Base-by-base conservation (phyloP, 2,113 vertebrate species). In the Colaptes auratus region DNA sequence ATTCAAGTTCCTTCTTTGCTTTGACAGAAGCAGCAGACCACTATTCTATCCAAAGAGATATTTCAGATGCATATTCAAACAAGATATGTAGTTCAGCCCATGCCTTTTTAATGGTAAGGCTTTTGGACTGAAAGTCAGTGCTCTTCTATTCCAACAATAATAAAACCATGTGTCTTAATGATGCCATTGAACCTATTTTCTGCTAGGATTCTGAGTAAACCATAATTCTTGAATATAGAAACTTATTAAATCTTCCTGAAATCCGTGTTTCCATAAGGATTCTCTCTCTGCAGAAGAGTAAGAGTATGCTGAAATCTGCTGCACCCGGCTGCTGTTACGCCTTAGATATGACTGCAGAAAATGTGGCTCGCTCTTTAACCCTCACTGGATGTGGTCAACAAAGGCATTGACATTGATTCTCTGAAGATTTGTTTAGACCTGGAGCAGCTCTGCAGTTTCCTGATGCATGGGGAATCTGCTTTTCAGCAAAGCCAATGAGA, bases 321-420 rank as follows among this genome's bases (percentile, higher is more conserved):
- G 0, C 46, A 23, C 30, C 36, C 76, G 46, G 33, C n/a, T 81
- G 46, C 70, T 67, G 52, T 44, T 65, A 55, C 8, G 24, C 39
- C 28, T 72, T 44, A 71, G 58, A 30, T 36, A 33, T 70, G 21
- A 39, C 36, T 39, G 52, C 1, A 12, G 39, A 74, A 86, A 77
- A 81, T 0, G 1, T 50, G 48, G 39, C 39, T 39, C 10, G 48
- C 48, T 50, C 48, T 77, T 53, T 44, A 86, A 55, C 24, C 42
- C 50, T 73, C 30, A 11, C 8, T 30, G 35, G 46, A 35, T 55
- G 7, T 28, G 30, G 55, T 8, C 3, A 2, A 16, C 0, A 2
- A 88, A 86, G 39, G 7, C 52, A 66, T n/a, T 33, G 53, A 20
- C 8, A 61, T 1, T 18, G 31, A 20, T 73, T 73, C 50, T 59